These are phyloP conservation scores for Lagopus muta DNA, from an alignment of 2,113 vertebrate genomes.

Conservation along the genomic window DNA sequence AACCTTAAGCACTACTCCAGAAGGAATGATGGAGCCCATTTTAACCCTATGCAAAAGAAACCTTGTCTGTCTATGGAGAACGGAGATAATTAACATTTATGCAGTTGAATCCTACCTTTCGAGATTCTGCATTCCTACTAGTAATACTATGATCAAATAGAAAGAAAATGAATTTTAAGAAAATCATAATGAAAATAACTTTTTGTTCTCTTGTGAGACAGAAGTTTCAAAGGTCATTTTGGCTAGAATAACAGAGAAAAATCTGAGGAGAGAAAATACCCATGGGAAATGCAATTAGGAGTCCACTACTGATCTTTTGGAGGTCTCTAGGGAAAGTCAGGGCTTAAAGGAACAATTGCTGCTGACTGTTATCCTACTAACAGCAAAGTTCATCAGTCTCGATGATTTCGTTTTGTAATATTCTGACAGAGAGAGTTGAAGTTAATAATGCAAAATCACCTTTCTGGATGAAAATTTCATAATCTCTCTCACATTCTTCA, in stretches of 20 bases:
- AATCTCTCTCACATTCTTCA: background rate
- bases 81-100: background rate
- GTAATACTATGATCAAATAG: background rate
- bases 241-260: background rate
- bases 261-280: background rate
- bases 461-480: background rate
- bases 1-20: background rate
- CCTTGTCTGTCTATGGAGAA: background rate
- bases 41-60: background rate
- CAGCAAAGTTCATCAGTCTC: background rate
- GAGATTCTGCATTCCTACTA: background rate
- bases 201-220: background rate
- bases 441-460: background rate
- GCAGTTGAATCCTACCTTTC: background rate
- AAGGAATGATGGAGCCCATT: background rate
- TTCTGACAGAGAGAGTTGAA: background rate
- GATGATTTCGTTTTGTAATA: background rate
- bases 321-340: background rate
- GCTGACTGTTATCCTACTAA: background rate
- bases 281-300: accelerated
- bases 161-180: background rate
- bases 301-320: background rate
- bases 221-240: background rate
- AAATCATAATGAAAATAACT: background rate
- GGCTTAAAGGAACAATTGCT: background rate